Conservation (phyloP, 35 echinoderm and acorn worm genomes). For the Chiridota heheva region DNA sequence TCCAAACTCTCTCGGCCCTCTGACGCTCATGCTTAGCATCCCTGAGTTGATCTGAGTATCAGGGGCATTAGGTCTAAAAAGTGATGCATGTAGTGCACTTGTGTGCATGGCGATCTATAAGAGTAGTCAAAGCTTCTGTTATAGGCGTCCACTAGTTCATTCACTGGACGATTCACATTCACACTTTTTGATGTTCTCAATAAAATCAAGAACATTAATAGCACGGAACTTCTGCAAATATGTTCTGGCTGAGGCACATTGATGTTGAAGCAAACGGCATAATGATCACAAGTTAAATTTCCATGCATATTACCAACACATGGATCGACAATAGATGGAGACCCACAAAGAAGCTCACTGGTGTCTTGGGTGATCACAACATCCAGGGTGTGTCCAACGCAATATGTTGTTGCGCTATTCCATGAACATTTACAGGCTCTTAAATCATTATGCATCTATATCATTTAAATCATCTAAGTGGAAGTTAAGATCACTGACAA, state of each 20-base stretch:
- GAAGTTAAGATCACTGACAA: constrained; percentile 1
- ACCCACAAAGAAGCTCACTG: neutral
- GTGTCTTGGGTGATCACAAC: neutral
- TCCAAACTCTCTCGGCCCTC: constrained; percentile 31
- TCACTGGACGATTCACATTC: constrained; percentile 2
- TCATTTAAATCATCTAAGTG: neutral
- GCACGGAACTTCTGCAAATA: neutral
- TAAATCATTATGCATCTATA: neutral
- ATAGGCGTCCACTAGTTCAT: constrained; percentile 3
- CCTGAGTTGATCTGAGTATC: constrained; percentile 21
- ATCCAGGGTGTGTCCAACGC: constrained; percentile 12
- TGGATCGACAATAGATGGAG: neutral
- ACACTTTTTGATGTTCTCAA: constrained; percentile 10
- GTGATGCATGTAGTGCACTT: neutral
- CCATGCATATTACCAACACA: neutral
- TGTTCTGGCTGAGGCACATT: neutral
- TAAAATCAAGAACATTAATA: neutral
- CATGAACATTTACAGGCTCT: constrained; percentile 6
- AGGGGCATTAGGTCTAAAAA: neutral
- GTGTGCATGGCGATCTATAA: neutral
- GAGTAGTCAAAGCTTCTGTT: neutral
- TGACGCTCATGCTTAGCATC: constrained; percentile 14
- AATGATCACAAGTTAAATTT: constrained; percentile 25
- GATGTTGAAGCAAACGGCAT: neutral
- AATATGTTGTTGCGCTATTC: neutral